Evolutionary conservation across 2,888 invertebrate species (phyloP).

Genomic region (Danaus chrysippus): DNA sequence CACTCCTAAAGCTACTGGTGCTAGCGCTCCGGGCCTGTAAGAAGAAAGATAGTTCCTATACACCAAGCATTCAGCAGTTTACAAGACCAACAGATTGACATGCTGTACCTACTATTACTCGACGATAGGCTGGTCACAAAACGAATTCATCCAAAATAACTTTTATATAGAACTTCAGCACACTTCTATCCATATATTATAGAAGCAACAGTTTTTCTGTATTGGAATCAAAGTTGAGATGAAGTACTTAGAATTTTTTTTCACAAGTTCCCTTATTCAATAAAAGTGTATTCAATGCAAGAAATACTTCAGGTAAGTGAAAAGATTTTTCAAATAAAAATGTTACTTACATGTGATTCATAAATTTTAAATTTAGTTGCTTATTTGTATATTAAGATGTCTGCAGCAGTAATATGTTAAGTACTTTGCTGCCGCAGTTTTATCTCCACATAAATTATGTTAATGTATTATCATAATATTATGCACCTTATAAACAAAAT

Average conservation of each 20-base stretch:
- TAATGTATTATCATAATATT: neutral
- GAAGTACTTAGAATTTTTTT: too few species aligned
- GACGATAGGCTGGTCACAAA: constrained; percentile 38
- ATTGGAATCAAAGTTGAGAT: too few species aligned
- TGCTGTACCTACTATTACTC: constrained; percentile 47
- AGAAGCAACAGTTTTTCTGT: too few species aligned
- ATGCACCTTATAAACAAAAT: neutral
- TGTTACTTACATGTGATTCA: neutral
- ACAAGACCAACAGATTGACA: constrained; percentile 71
- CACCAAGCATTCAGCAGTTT: constrained; percentile 72
- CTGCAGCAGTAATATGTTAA: constrained; percentile 5
- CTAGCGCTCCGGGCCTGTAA: constrained; percentile 93
- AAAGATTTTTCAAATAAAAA: neutral
- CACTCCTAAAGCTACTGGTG: constrained; percentile 94
- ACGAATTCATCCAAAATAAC: constrained; percentile 6
- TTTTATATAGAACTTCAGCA: constrained; percentile 3
- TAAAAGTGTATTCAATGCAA: too few species aligned
- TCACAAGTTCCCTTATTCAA: too few species aligned
- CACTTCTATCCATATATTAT: neutral
- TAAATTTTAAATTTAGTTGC: neutral
- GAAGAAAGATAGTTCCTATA: constrained; percentile 78
- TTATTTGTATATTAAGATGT: neutral
- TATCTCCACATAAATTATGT: neutral
- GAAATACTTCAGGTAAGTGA: too few species aligned
- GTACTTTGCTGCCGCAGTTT: constrained; percentile 3